Evolutionary conservation across 1,140 invertebrate genomes (phyloP).

Genomic region (Homarus americanus): DNA sequence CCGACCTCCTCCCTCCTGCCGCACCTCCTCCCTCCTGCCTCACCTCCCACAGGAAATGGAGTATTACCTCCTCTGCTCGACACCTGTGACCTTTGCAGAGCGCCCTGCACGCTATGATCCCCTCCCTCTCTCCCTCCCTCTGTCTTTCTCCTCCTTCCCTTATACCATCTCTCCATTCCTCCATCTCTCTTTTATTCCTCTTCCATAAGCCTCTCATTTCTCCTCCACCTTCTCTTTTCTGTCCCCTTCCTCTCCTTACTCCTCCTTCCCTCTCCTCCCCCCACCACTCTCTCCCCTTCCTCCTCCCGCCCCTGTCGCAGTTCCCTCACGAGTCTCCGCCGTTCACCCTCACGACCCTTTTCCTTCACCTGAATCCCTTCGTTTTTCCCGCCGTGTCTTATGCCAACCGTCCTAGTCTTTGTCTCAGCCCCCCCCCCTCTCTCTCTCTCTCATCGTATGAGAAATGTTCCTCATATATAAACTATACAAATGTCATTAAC

Average conservation of each 20-base stretch:
- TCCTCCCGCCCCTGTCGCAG: neutral
- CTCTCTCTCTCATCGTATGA: too few relatives aligned
- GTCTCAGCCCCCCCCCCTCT: too few relatives aligned
- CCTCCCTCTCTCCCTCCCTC: neutral
- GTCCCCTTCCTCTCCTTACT: neutral
- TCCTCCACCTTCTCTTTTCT: neutral
- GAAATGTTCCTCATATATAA: too few relatives aligned
- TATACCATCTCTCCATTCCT: neutral
- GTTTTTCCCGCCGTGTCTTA: neutral
- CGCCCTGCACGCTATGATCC: constrained; percentile 53
- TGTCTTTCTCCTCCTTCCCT: neutral
- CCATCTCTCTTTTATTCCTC: neutral
- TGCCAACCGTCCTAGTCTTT: neutral
- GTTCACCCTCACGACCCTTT: neutral
- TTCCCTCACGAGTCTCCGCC: neutral
- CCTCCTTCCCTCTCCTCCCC: too few relatives aligned
- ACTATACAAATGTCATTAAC: too few relatives aligned
- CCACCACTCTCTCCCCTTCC: neutral
- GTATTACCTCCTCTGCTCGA: constrained; percentile 49
- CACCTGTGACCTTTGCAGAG: constrained; percentile 53
- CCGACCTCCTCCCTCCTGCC: constrained; percentile 11
- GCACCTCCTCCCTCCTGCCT: constrained; percentile 11
- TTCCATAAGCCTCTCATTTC: neutral
- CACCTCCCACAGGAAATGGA: constrained; percentile 60
- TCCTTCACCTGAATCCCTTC: neutral